Conservation (phyloP, 1,140 invertebrate species). For the Caligus rogercresseyi region DNA sequence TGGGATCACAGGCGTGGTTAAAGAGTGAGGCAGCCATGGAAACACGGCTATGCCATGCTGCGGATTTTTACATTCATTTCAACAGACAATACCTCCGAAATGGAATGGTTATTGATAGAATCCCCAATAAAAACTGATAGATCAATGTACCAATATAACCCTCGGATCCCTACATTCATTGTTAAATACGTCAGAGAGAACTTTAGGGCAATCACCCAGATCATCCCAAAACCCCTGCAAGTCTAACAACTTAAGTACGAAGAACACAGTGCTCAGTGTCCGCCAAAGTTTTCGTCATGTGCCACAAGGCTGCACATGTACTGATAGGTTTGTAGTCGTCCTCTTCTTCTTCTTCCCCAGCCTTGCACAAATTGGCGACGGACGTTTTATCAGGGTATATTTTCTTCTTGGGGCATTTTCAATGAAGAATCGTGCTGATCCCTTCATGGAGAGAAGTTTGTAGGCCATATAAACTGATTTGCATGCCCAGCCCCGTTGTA, state of each 20-base stretch:
- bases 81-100: not conserved
- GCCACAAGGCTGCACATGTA: not conserved
- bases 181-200: not conserved
- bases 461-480: not conserved
- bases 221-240: not conserved
- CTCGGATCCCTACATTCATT: not conserved
- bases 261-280: not conserved
- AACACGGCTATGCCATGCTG: not conserved
- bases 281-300: not conserved
- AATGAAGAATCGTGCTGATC: not conserved
- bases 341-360: too few species aligned
- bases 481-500: not conserved
- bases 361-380: too few species aligned
- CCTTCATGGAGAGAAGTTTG: not conserved
- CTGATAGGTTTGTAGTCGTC: not conserved
- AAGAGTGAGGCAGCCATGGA: conserved; percentile 8
- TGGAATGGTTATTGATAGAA: not conserved
- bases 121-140: not conserved
- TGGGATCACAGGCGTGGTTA: conserved; percentile 17
- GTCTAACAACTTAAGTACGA: not conserved
- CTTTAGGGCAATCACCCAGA: not conserved
- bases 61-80: not conserved
- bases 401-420: too few species aligned
- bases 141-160: not conserved
- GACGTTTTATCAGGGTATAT: too few species aligned